A percentile compares a stretch with the other conserved stretches of the same genome.
Evolutionary conservation across 2,888 invertebrate genomes (phyloP).

Genomic region (Bibio marci): DNA sequence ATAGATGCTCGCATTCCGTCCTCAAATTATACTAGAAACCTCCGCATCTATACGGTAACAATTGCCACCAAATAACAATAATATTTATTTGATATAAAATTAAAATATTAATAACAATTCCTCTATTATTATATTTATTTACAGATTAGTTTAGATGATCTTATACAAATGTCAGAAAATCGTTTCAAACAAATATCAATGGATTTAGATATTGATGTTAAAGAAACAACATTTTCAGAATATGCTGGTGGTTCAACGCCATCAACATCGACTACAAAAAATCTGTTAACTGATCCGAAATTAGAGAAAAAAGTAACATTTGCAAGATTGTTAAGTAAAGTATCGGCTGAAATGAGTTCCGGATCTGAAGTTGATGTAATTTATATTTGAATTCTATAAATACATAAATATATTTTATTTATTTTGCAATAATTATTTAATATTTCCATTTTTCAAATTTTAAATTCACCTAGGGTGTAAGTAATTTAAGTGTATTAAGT

Average conservation of each 20-base stretch:
- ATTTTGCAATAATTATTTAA: not conserved
- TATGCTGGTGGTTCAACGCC: slow-evolving; percentile 26
- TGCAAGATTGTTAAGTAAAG: slow-evolving; percentile 52
- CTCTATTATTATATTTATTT: too few species aligned
- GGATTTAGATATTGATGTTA: slow-evolving; percentile 32
- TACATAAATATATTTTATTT: not conserved
- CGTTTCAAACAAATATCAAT: slow-evolving; percentile 33
- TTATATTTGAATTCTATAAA: not conserved
- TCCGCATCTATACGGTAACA: too few species aligned
- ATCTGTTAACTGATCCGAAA: slow-evolving; percentile 46
- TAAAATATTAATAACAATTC: too few species aligned
- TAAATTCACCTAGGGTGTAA: slow-evolving; percentile 14
- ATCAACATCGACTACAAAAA: slow-evolving; percentile 31
- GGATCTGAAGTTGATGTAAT: slow-evolving; percentile 48
- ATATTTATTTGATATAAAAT: too few species aligned
- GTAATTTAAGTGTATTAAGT: slow-evolving; percentile 21
- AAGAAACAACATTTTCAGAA: slow-evolving; percentile 41
- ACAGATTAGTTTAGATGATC: slow-evolving; percentile 51
- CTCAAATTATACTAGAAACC: too few species aligned
- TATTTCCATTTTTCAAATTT: slow-evolving; percentile 1
- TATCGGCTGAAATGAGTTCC: slow-evolving; percentile 61
- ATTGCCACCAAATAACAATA: too few species aligned
- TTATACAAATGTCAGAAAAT: slow-evolving; percentile 54
- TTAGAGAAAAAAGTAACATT: slow-evolving; percentile 65
- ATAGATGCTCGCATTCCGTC: too few species aligned